phyloP scores from a whole-genome alignment of 2,888 invertebrate genomes.

The Trimorus sp. region DNA sequence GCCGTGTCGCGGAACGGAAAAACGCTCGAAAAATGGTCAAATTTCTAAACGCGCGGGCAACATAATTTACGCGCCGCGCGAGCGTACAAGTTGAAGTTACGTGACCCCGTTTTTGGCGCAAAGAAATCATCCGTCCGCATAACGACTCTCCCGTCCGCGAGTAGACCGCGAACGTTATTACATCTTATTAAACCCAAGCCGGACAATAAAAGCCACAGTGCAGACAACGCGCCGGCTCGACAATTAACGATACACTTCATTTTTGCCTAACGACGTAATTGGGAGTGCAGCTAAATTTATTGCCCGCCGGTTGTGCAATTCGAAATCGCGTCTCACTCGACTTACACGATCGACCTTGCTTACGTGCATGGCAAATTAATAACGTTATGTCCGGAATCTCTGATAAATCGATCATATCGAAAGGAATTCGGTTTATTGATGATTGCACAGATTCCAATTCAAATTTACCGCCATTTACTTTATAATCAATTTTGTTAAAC shows the following conservation, averaged over 20 bases:
- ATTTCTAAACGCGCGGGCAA: no score
- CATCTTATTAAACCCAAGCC: no score
- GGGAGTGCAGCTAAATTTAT: slow-evolving; percentile 15
- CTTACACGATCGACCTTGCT: slow-evolving; percentile 12
- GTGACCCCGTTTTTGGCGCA: slow-evolving; percentile 7
- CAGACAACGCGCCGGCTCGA: no score
- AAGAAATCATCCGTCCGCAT: slow-evolving; percentile 32
- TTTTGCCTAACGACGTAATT: no score
- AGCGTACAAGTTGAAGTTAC: no score
- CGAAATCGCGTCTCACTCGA: slow-evolving; percentile 9
- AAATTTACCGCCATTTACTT: not conserved
- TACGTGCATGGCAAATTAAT: not conserved
- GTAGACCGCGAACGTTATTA: no score
- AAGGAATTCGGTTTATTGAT: not conserved
- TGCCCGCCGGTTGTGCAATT: slow-evolving; percentile 12
- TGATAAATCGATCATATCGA: not conserved
- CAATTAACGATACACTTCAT: no score
- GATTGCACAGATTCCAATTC: not conserved
- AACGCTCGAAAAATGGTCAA: no score
- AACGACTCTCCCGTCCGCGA: slow-evolving; percentile 7
- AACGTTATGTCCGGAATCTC: not conserved
- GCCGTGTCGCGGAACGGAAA: no score
- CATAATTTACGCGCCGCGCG: no score
- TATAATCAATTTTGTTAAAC: no score
- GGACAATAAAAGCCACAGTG: not conserved